These are phyloP conservation scores for Nesogale talazaci DNA, from an alignment of 2,113 vertebrate species.

Conservation along the genomic window DNA sequence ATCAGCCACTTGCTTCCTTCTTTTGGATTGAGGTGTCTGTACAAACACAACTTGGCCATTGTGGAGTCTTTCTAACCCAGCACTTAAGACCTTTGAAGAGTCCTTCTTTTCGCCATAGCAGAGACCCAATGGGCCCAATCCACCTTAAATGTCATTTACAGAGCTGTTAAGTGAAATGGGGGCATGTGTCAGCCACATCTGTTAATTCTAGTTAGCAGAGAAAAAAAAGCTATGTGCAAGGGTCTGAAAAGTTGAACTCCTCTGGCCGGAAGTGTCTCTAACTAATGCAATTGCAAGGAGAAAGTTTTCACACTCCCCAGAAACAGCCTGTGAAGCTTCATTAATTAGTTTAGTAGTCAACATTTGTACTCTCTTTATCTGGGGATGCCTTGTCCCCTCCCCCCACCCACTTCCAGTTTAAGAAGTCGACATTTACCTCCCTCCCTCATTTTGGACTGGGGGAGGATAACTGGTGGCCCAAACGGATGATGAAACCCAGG, in stretches of 20 bases:
- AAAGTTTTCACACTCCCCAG: slow-evolving; percentile 85
- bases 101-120: slow-evolving; percentile 44
- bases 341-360: slow-evolving; percentile 85
- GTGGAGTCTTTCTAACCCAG: background rate
- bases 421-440: slow-evolving; percentile 71
- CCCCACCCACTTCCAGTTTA: slow-evolving; percentile 62
- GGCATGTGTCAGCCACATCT: slow-evolving; percentile 86
- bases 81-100: slow-evolving; percentile 69
- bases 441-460: background rate
- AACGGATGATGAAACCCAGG: slow-evolving; percentile 72
- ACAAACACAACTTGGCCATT: background rate
- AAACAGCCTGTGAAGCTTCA: slow-evolving; percentile 83
- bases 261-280: slow-evolving; percentile 82
- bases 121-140: slow-evolving; percentile 78
- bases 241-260: slow-evolving; percentile 80
- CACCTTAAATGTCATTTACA: slow-evolving; percentile 85
- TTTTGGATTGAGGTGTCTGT: background rate
- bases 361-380: slow-evolving; percentile 69
- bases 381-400: background rate
- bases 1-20: slow-evolving; percentile 16
- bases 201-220: slow-evolving; percentile 84
- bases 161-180: slow-evolving; percentile 82
- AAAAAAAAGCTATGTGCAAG: slow-evolving; percentile 73
- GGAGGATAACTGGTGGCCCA: background rate
- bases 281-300: slow-evolving; percentile 83